These are phyloP conservation scores for Tragelaphus scriptus DNA, from an alignment of 2,113 vertebrate genomes.

Conservation along the genomic window DNA sequence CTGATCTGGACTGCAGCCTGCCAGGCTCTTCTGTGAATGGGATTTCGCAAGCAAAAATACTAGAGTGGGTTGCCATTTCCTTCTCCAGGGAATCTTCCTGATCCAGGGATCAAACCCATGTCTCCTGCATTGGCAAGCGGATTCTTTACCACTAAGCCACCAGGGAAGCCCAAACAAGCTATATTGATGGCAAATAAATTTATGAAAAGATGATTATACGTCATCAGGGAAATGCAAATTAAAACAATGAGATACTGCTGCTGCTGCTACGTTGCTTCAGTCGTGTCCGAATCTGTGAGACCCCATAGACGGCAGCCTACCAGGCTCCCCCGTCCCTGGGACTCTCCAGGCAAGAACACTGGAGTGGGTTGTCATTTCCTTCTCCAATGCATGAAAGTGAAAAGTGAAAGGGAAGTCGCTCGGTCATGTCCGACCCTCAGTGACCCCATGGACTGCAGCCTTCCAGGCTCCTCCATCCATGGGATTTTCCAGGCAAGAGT, in stretches of 20 bases:
- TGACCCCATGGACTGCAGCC: too few species aligned
- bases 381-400: too few species aligned
- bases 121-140: not conserved
- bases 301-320: too few species aligned
- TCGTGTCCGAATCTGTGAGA: too few species aligned
- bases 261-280: too few species aligned
- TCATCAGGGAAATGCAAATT: not conserved
- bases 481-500: too few species aligned
- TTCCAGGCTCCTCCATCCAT: too few species aligned
- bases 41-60: not conserved
- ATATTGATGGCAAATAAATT: not conserved
- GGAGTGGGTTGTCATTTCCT: too few species aligned
- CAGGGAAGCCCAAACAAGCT: not conserved
- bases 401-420: too few species aligned
- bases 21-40: not conserved
- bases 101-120: not conserved
- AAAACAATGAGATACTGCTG: not conserved
- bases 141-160: not conserved
- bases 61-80: not conserved
- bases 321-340: too few species aligned
- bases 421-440: too few species aligned
- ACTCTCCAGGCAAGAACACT: too few species aligned
- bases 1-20: not conserved
- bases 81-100: not conserved
- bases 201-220: not conserved